Base-by-base conservation (phyloP, 2,113 vertebrate genomes). In the Alectura lathami region DNA sequence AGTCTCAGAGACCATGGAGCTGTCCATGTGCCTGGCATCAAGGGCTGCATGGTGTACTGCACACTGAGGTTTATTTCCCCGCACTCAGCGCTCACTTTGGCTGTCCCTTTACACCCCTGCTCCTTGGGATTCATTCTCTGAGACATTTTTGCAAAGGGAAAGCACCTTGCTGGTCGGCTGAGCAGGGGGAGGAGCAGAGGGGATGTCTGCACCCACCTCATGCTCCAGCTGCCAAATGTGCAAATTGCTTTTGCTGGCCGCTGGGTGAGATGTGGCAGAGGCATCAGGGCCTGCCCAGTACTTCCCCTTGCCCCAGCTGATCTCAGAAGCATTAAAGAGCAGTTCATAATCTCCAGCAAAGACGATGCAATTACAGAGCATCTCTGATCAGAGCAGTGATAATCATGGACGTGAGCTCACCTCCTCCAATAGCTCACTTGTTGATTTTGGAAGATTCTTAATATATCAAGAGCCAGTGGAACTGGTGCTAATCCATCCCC, bases 261-360 rank as follows among this genome's bases (percentile, higher is more conserved):
- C n/a, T n/a, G n/a, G n/a, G n/a, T n/a, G n/a, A n/a, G n/a, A n/a
- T n/a, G n/a, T n/a, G n/a, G n/a, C n/a, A n/a, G n/a, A n/a, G n/a
- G 27, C 21, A 80, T 66, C 48, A 78, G 86, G 56, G 34, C 40
- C 92, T 88, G 93, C 85, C 96, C 82, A 80, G 93, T 88, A 91
- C 93, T 97, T 93, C 87, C 87, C 62, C 88, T 95, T 69, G 17
- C 66, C 26, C 10, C 47, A 43, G 45, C 50, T 89, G 80, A 94
- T 88, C 82, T 73, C 89, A 93, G 68, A 36, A 48, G 40, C 6
- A 53, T 74, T 63, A 75, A 57, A 47, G 42, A 94, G 69, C 53
- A 29, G 24, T 51, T 81, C 56, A 12, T 94, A 76, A 36, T 48
- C 79, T 77, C 54, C 32, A 18, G 54, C 21, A 23, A 81, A 82